Conservation (phyloP, 1,140 invertebrate genomes). For the Diuraphis noxia region DNA sequence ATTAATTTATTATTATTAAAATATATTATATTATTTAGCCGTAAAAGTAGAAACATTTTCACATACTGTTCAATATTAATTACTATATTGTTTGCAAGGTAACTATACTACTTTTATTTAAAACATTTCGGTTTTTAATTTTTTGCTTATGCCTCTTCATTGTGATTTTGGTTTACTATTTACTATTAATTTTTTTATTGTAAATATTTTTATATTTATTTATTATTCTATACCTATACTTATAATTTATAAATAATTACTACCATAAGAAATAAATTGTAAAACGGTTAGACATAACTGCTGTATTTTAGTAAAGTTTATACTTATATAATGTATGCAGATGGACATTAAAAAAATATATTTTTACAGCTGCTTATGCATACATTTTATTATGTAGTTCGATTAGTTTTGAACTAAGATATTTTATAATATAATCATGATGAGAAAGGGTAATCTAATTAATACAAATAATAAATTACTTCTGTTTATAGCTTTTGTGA, state of each 20-base stretch:
- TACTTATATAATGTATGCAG: neutral
- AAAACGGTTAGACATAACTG: neutral
- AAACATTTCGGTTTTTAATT: neutral
- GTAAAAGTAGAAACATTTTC: too few relatives aligned
- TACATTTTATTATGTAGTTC: neutral
- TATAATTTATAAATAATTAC: neutral
- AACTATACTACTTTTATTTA: neutral
- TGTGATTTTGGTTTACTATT: neutral
- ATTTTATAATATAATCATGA: neutral
- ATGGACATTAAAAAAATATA: neutral
- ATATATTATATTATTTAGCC: too few relatives aligned
- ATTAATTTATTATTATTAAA: too few relatives aligned
- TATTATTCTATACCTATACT: neutral
- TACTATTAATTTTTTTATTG: neutral
- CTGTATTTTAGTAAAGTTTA: neutral
- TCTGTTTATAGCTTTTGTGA: neutral
- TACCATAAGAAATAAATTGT: neutral
- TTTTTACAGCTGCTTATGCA: neutral
- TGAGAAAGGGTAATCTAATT: neutral
- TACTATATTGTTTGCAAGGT: too few relatives aligned
- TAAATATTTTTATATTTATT: neutral
- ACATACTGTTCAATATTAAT: too few relatives aligned
- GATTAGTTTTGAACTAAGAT: neutral
- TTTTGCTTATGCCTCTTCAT: neutral
- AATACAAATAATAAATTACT: neutral